Conservation (phyloP, 2,888 invertebrate genomes). For the Eulithis prunata region DNA sequence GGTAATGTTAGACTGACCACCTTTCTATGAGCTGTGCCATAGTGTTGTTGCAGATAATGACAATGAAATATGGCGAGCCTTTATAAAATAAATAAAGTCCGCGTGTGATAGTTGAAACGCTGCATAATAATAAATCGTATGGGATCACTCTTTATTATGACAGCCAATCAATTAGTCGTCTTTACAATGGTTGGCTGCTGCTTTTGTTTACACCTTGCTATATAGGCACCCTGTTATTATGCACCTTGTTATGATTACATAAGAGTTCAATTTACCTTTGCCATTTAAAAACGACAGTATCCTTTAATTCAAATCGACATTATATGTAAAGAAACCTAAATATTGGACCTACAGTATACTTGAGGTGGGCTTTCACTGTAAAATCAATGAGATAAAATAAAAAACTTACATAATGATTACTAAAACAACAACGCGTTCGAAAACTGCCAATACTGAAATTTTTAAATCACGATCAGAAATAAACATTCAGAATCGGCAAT, state of each 20-base stretch:
- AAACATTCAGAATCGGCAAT: conserved; percentile 24
- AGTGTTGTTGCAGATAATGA: conserved; percentile 25
- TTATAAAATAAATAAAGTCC: conserved; percentile 25
- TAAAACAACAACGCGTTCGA: not conserved
- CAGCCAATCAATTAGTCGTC: conserved; percentile 25
- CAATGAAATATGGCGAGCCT: conserved; percentile 28
- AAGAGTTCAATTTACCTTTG: too few relatives aligned
- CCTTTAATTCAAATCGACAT: too few relatives aligned
- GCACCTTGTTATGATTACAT: too few relatives aligned
- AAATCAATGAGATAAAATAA: too few relatives aligned
- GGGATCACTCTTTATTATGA: conserved; percentile 35
- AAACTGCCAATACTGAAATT: conserved; percentile 6
- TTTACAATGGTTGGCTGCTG: conserved; percentile 13
- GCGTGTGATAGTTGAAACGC: conserved; percentile 26
- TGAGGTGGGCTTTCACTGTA: too few relatives aligned
- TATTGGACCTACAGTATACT: too few relatives aligned
- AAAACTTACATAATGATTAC: too few relatives aligned
- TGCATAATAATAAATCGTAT: conserved; percentile 31
- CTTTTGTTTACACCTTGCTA: too few relatives aligned
- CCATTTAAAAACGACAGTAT: too few relatives aligned
- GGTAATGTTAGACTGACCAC: not conserved
- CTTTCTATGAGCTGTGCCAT: conserved; percentile 11
- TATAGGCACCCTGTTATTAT: too few relatives aligned
- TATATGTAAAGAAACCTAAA: too few relatives aligned
- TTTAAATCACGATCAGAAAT: conserved; percentile 17